phyloP scores from a whole-genome alignment of 2,888 invertebrate genomes.

The Acronicta psi region DNA sequence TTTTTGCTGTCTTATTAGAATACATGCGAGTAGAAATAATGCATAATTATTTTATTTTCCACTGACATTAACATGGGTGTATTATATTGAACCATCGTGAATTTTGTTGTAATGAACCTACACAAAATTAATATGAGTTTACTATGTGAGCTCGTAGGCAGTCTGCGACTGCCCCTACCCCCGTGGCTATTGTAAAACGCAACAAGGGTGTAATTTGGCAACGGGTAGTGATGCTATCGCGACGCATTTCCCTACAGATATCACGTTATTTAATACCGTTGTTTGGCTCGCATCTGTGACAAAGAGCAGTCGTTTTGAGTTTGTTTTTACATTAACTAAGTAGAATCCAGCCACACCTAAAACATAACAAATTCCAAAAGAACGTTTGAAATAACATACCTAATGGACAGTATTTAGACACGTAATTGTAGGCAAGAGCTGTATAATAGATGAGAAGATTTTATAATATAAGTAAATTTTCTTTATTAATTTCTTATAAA shows the following conservation, averaged over 20 bases:
- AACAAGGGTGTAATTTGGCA: constrained; percentile 87
- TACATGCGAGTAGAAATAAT: constrained; percentile 17
- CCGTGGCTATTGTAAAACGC: constrained; percentile 79
- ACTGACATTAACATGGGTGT: constrained; percentile 4
- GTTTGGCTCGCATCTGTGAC: constrained; percentile 76
- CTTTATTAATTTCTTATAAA: constrained; percentile 15
- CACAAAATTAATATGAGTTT: constrained; percentile 45
- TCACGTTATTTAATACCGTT: constrained; percentile 82
- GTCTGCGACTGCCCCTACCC: constrained; percentile 53
- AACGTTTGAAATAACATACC: too few relatives aligned
- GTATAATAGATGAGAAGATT: background rate
- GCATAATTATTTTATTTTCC: constrained; percentile 16
- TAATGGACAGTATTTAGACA: too few relatives aligned
- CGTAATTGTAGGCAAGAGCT: too few relatives aligned
- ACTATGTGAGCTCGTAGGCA: constrained; percentile 51
- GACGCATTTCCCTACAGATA: constrained; percentile 83
- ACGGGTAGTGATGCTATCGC: constrained; percentile 82
- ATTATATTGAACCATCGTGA: background rate
- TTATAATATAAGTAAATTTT: background rate
- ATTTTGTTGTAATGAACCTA: constrained; percentile 39
- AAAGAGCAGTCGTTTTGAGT: constrained; percentile 65
- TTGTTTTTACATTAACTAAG: constrained; percentile 66
- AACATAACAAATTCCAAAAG: constrained; percentile 2
- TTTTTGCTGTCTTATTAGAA: constrained; percentile 47
- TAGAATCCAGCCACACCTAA: constrained; percentile 39